phyloP scores from a whole-genome alignment of 2,888 invertebrate genomes.

The Escarpia spicata region DNA sequence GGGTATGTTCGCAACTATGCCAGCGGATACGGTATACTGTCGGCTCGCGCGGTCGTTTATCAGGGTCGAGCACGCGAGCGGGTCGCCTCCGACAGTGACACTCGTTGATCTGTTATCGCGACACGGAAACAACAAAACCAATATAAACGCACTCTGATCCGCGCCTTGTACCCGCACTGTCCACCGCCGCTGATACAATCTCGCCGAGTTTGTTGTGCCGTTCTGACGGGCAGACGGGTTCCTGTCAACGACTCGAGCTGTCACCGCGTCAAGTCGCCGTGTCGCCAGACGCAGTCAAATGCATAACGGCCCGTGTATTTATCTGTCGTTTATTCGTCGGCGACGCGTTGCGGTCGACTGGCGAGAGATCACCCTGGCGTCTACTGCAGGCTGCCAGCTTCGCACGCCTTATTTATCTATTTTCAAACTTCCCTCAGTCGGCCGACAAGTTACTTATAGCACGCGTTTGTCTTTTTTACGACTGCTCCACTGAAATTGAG shows the following conservation, averaged over 20 bases:
- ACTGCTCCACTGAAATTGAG: not conserved
- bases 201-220: not conserved
- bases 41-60: not conserved
- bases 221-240: not conserved
- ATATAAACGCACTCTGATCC: not conserved
- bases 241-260: not conserved
- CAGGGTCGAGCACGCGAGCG: not conserved
- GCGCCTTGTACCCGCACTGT: not conserved
- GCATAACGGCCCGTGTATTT: slow-evolving; percentile 9
- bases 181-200: not conserved
- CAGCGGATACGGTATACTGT: not conserved
- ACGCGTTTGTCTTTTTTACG: slow-evolving; percentile 6
- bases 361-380: not conserved
- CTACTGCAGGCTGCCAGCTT: not conserved
- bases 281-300: slow-evolving; percentile 11
- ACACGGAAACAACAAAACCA: slow-evolving; percentile 6
- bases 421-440: not conserved
- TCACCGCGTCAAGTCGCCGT: not conserved
- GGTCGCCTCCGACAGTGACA: not conserved
- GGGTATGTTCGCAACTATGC: not conserved
- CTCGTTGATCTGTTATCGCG: slow-evolving; percentile 13
- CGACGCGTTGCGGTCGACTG: not conserved
- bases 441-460: not conserved
- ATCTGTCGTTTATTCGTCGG: slow-evolving; percentile 4
- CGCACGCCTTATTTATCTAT: not conserved